Evolutionary conservation across 2,797 vertebrate genomes (phyloP).

Genomic region (Liparis tanakae): DNA sequence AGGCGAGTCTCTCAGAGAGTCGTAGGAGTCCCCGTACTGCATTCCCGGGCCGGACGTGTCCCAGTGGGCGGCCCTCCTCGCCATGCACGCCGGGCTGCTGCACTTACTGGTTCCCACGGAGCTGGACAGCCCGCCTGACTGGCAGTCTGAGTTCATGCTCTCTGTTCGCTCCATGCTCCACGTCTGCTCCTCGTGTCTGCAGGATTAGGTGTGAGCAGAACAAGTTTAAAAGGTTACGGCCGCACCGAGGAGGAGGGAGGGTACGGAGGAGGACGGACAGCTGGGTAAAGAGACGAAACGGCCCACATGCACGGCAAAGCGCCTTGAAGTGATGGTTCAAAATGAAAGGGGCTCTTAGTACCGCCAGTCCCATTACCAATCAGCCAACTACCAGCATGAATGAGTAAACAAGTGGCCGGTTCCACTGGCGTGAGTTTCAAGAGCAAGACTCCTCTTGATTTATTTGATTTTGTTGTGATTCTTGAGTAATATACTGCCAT

Average conservation of each 20-base stretch:
- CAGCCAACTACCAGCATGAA: background rate
- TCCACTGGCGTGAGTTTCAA: background rate
- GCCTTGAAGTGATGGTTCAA: background rate
- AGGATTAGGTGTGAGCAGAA: constrained; percentile 29
- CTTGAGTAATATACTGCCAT: background rate
- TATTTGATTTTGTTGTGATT: background rate
- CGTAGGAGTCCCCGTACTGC: constrained; percentile 93
- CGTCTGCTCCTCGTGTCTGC: constrained; percentile 95
- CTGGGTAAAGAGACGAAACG: background rate
- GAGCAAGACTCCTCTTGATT: background rate
- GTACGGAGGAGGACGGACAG: constrained; percentile 1
- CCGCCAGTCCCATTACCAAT: background rate
- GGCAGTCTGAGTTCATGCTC: constrained; percentile 95
- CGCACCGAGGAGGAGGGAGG: constrained; percentile 24
- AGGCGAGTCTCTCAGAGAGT: constrained; percentile 94
- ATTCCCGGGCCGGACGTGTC: constrained; percentile 81
- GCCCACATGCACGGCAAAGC: background rate
- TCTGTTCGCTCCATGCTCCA: constrained; percentile 97
- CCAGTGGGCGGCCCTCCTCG: constrained; percentile 90
- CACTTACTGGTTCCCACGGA: constrained; percentile 98
- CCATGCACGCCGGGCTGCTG: constrained; percentile 96
- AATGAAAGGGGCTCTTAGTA: background rate
- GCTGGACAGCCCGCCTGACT: constrained; percentile 93
- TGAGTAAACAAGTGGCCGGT: background rate
- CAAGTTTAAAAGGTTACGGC: constrained; percentile 39